phyloP scores from a whole-genome alignment of 2,797 vertebrate genomes.

The Podarcis lilfordi region DNA sequence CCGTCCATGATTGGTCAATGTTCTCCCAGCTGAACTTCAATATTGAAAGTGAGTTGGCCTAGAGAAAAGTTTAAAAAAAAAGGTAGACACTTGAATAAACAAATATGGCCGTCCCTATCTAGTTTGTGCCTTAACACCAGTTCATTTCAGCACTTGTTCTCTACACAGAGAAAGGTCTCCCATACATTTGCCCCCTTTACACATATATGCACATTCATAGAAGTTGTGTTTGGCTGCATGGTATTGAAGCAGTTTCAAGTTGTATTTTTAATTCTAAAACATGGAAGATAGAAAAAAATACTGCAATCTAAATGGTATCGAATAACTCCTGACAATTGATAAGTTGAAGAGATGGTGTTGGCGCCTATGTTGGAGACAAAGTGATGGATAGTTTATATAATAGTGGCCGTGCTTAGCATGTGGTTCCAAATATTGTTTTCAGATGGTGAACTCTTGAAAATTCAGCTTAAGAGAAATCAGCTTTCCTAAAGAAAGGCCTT shows the following conservation, averaged over 20 bases:
- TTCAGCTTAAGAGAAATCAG: not conserved
- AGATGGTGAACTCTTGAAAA: not conserved
- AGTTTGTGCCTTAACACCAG: not conserved
- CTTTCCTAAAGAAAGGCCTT: not conserved
- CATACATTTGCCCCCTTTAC: not conserved
- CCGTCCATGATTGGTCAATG: not conserved
- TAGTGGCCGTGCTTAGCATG: not conserved
- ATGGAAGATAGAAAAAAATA: not conserved
- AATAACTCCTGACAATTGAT: not conserved
- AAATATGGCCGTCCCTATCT: not conserved
- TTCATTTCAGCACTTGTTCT: not conserved
- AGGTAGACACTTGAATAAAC: not conserved
- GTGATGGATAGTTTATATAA: not conserved
- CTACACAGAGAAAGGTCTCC: not conserved
- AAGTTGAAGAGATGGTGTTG: conserved; percentile 1
- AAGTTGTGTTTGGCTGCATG: not conserved
- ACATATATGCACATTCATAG: not conserved
- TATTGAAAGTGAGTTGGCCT: not conserved
- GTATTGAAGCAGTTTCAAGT: conserved; percentile 1
- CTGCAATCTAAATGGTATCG: not conserved
- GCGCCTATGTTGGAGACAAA: not conserved
- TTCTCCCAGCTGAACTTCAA: not conserved
- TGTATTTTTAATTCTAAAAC: not conserved
- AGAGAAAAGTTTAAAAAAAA: not conserved
- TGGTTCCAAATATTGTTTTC: not conserved